A percentile compares a stretch with the other conserved stretches of the same genome.
Conservation (phyloP, 2,113 vertebrate genomes). For the Thamnaconus septentrionalis region DNA sequence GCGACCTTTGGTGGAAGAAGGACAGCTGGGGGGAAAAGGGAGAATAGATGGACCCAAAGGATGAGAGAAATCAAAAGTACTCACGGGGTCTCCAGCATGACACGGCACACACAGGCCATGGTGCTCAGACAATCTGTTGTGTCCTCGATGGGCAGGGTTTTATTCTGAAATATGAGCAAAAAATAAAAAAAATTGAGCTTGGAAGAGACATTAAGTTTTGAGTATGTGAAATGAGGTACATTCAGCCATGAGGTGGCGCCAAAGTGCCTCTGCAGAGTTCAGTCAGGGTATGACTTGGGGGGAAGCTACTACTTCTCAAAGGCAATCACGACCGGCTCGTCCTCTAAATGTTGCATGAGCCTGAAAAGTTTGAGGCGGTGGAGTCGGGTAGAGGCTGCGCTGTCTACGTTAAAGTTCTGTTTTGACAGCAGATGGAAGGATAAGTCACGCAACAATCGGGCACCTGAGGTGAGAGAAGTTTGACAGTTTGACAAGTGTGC, state of each 20-base stretch:
- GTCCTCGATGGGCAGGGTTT: slow-evolving; percentile 92
- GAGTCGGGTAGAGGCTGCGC: neutral
- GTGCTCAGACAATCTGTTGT: slow-evolving; percentile 94
- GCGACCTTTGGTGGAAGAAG: slow-evolving; percentile 6
- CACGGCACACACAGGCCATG: slow-evolving; percentile 92
- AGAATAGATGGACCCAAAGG: neutral
- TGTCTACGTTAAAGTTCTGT: slow-evolving; percentile 5
- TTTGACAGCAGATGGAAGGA: slow-evolving; percentile 8
- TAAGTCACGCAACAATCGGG: too few species aligned
- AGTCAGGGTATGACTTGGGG: neutral
- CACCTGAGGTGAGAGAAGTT: too few species aligned
- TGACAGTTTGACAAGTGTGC: too few species aligned
- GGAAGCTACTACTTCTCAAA: neutral
- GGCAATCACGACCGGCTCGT: slow-evolving; percentile 1
- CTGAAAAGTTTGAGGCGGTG: slow-evolving; percentile 18
- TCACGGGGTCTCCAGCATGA: slow-evolving; percentile 96
- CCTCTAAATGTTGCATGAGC: slow-evolving; percentile 29
- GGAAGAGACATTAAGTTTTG: neutral
- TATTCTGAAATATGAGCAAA: slow-evolving; percentile 77
- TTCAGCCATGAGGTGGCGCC: slow-evolving; percentile 57
- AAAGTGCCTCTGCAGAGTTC: slow-evolving; percentile 1
- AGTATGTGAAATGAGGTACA: neutral
- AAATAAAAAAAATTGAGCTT: neutral
- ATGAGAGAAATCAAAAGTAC: slow-evolving; percentile 48
- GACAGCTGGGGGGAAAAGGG: neutral